Percentiles rank a stretch among this genome's conserved stretches.
Evolutionary conservation across 2,113 vertebrate genomes (phyloP).

Genomic region (Carlito syrichta): DNA sequence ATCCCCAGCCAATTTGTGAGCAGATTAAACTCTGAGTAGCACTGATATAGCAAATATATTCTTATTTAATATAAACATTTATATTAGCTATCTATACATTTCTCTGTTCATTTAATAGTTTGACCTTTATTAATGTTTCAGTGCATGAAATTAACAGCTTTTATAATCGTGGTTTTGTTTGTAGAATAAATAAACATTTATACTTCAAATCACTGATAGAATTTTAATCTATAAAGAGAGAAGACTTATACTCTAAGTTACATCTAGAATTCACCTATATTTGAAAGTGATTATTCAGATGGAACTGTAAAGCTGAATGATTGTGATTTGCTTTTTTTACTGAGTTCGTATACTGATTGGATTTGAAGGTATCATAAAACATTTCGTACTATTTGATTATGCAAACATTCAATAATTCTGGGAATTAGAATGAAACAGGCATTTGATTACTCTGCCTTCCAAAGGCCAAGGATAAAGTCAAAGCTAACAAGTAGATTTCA

Average conservation of each 20-base stretch:
- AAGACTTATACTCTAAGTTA: background rate
- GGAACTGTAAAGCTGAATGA: background rate
- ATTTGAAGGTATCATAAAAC: background rate
- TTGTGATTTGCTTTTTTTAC: background rate
- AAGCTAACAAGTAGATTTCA: background rate
- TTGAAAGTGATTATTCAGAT: background rate
- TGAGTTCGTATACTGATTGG: background rate
- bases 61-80: constrained; percentile 59
- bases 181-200: constrained; percentile 35
- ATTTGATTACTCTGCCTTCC: background rate
- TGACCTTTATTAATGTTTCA: constrained; percentile 36
- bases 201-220: background rate
- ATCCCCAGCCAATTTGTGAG: background rate
- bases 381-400: background rate
- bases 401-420: background rate
- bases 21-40: background rate
- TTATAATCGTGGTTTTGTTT: constrained; percentile 11
- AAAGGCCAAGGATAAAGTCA: background rate
- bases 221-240: constrained; percentile 44
- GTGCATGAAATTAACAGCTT: constrained; percentile 49
- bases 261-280: background rate
- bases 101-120: constrained; percentile 34
- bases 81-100: constrained; percentile 41
- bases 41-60: background rate
- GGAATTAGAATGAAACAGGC: background rate